Base-by-base conservation (phyloP, 2,113 vertebrate species). In the Gymnogyps californianus region DNA sequence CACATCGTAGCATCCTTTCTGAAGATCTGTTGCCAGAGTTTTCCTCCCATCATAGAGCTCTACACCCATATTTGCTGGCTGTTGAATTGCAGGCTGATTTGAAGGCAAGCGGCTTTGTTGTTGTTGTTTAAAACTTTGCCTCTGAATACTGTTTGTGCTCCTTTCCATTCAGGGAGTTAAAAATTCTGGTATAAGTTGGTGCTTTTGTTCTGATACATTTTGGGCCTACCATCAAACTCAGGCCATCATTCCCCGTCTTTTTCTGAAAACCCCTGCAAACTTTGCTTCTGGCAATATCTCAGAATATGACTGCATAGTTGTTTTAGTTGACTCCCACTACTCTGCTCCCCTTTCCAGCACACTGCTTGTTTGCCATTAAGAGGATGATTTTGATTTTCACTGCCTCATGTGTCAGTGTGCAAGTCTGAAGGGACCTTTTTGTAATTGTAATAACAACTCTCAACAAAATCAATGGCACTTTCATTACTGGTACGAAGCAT, bases 391-490 rank as follows among this genome's bases (percentile, higher is more conserved):
- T 96, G 85, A 69, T 92, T 96, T 90, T 93, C 83, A 65, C 34
- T 94, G 47, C 42, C 46, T 71, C 29, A 15, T 52, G 18, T 74
- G 78, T 67, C 61, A 82, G 42, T 11, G 42, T 62, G 25, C 36
- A 76, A 80, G 61, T n/a, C 87, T 70, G 66, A 95, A 88, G 64
- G 77, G 76, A 70, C 49, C 64, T 72, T 83, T 96, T 94, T 21
- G 49, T 52, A 74, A 66, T 13, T 70, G 46, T 44, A 87, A 26
- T 71, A 76, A 55, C 52, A 80, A 78, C 74, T 94, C 46, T 86
- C 66, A 65, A 13, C 46, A 94, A 89, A 91, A 93, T 92, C 91
- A 95, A 76, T 90, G 87, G 46, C 59, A 96, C 84, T 96, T 95
- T 85, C 61, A 84, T 81, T 90, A 58, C 42, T 59, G 21, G 46